Conservation (phyloP, 2,797 vertebrate genomes). For the Protonibea diacanthus region DNA sequence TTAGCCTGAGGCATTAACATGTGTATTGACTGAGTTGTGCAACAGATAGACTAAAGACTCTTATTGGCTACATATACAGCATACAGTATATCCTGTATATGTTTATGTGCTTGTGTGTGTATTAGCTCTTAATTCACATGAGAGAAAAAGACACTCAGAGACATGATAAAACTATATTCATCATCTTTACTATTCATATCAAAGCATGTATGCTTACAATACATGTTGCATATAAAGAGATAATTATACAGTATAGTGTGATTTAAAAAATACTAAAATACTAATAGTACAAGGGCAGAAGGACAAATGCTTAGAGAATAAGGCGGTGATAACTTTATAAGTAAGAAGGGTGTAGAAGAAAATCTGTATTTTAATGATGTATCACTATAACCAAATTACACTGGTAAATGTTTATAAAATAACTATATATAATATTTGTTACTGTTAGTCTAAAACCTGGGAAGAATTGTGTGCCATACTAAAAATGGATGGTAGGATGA, state of each 20-base stretch:
- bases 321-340: not conserved
- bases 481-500: not conserved
- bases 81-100: not conserved
- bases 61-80: not conserved
- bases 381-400: not conserved
- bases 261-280: no score
- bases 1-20: slow-evolving; percentile 6
- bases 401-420: not conserved
- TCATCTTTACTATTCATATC: not conserved
- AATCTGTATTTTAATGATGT: not conserved
- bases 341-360: not conserved
- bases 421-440: not conserved
- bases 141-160: not conserved
- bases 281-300: not conserved
- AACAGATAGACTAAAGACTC: slow-evolving; percentile 8
- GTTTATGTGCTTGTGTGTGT: not conserved
- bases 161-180: not conserved
- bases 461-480: not conserved
- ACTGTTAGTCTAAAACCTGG: not conserved
- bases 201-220: no score
- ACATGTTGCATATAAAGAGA: no score
- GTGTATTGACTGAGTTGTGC: slow-evolving; percentile 37
- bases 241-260: no score
- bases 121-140: not conserved
- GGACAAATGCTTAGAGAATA: not conserved